These are phyloP conservation scores for Romanogobio albipinnatus DNA, from an alignment of 2,113 vertebrate species.

Conservation along the genomic window DNA sequence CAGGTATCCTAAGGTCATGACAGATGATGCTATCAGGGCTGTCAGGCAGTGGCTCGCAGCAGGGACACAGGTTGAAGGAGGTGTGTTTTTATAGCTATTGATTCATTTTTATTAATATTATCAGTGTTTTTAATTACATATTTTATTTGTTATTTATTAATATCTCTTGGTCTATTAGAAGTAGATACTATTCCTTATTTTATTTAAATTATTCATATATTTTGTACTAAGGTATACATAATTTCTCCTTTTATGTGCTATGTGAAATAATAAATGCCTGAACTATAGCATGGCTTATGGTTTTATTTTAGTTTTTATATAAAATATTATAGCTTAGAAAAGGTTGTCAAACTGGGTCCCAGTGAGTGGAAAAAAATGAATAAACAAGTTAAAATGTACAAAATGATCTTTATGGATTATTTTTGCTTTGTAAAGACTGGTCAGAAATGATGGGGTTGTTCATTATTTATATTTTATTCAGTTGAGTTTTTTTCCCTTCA, in stretches of 20 bases:
- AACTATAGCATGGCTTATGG: background rate
- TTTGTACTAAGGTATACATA: background rate
- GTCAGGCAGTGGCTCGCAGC: constrained; percentile 84
- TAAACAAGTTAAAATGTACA: background rate
- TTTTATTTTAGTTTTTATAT: background rate
- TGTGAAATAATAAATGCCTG: background rate
- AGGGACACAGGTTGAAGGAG: constrained; percentile 79
- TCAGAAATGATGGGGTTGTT: background rate
- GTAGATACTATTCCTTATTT: background rate
- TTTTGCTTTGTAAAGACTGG: background rate
- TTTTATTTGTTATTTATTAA: no score
- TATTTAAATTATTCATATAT: background rate
- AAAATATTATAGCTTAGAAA: background rate
- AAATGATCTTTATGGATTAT: background rate
- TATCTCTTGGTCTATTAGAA: background rate
- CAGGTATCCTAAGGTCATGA: constrained; percentile 91
- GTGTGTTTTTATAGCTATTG: constrained; percentile 60
- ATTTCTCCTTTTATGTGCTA: background rate
- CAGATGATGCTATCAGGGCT: constrained; percentile 78
- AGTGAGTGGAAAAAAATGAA: background rate
- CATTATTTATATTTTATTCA: background rate
- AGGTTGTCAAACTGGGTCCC: background rate
- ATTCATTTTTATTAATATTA: background rate
- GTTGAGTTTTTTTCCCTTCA: background rate
- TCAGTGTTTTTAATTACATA: background rate